Base-by-base conservation (phyloP, 2,797 vertebrate species). In the Hyperoplus lanceolatus region DNA sequence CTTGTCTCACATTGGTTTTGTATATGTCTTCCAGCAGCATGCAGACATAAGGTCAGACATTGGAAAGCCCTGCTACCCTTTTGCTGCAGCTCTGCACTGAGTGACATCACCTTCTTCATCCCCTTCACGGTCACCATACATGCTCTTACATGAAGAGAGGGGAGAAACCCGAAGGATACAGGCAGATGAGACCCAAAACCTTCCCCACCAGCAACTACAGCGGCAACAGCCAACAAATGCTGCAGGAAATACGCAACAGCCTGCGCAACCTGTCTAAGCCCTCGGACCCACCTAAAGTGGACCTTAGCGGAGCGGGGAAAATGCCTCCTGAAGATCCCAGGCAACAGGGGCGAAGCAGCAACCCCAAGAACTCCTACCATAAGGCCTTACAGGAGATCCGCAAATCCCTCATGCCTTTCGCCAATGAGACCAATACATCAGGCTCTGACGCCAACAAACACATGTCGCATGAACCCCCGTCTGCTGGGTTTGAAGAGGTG, bases 141-240 rank as follows among this genome's bases (percentile, higher is more conserved):
- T 97, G 96, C 95, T 96, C 80, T 94, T 97, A 96, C 96, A 99
- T 99, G 98, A 99, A 97, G 97, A 99, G 98, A 94, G 96, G 93
- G 75, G 98, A 98, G 95, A 99, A 97, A 91, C 96, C 97, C 91
- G 98, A 99, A 95, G 97, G 97, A 94, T 95, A 97, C 95, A 96
- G 97, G 95, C 98, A 99, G 80, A 99, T 99, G 97, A 96, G 98
- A 96, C 98, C 98, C 93, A 99, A 99, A 94, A 99, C 98, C 49
- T 99, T 99, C 92, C 98, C 98, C 75, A 94, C 96, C 82, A 97
- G 97, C 94, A 98, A 96, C 90, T 97, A 96, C 91, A 96, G 96
- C 84, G 97, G 96, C 95, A 99, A 96, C 93, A 99, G 97, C 88
- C 96, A 97, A 75, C 98, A 98, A 71, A 99, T 99, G 98, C 94